Conservation (phyloP, 2,797 vertebrate species). For the Mareca penelope region DNA sequence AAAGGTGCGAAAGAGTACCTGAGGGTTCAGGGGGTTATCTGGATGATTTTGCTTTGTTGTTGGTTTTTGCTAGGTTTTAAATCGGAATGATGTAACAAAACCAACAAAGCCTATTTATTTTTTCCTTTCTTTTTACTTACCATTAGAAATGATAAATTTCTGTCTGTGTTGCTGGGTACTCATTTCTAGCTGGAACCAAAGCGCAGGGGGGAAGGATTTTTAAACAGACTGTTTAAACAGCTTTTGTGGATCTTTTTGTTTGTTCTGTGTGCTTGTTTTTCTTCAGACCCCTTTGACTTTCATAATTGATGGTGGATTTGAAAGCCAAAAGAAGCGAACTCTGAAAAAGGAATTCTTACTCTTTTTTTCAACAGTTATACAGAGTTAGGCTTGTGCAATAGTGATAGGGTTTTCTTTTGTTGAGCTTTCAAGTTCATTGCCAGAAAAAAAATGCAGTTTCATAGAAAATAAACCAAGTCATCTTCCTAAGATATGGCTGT, state of each 20-base stretch:
- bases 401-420: not conserved
- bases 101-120: constrained; percentile 43
- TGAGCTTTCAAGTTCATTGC: constrained; percentile 18
- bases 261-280: constrained; percentile 67
- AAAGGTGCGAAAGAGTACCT: constrained; percentile 11
- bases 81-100: constrained; percentile 34
- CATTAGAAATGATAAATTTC: constrained; percentile 51
- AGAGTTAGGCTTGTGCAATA: not conserved
- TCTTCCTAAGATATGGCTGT: not conserved
- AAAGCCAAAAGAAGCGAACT: constrained; percentile 54
- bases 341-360: constrained; percentile 29
- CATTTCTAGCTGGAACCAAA: constrained; percentile 50
- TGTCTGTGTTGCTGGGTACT: constrained; percentile 29
- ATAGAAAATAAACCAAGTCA: not conserved
- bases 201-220: constrained; percentile 42
- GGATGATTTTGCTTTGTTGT: constrained; percentile 20
- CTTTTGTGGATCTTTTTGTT: constrained; percentile 57
- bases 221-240: constrained; percentile 65
- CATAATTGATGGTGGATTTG: constrained; percentile 60
- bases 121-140: constrained; percentile 37
- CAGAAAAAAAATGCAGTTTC: not conserved
- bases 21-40: constrained; percentile 1
- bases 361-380: not conserved
- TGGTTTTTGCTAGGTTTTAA: constrained; percentile 21
- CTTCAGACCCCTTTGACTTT: constrained; percentile 43